phyloP scores from a whole-genome alignment of 2,888 invertebrate genomes.

The Fragum sueziense region DNA sequence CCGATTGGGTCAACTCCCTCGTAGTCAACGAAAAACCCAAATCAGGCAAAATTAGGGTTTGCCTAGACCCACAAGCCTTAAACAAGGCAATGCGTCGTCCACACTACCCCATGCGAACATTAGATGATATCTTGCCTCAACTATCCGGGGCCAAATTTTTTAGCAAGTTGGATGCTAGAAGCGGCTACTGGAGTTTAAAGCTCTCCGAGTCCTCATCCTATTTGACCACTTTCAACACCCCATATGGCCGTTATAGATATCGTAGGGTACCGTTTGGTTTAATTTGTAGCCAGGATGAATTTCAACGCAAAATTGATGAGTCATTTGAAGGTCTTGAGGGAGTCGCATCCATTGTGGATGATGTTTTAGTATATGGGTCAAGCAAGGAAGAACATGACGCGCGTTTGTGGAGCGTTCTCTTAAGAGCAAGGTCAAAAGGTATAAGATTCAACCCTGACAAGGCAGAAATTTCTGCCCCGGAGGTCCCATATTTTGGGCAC shows the following conservation, averaged over 20 bases:
- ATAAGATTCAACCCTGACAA: slow-evolving; percentile 50
- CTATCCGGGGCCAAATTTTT: slow-evolving; percentile 25
- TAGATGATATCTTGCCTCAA: slow-evolving; percentile 38
- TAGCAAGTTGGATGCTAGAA: slow-evolving; percentile 26
- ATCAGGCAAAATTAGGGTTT: slow-evolving; percentile 38
- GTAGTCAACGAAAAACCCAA: slow-evolving; percentile 45
- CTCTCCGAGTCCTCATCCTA: slow-evolving; percentile 43
- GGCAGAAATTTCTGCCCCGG: slow-evolving; percentile 22
- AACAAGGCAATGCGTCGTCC: slow-evolving; percentile 49
- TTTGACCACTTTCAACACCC: slow-evolving; percentile 56
- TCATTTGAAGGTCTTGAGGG: slow-evolving; percentile 43
- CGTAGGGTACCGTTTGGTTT: slow-evolving; percentile 53
- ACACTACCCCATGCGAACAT: slow-evolving; percentile 48
- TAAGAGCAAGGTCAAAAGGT: slow-evolving; percentile 15
- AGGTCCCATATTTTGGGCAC: slow-evolving; percentile 52
- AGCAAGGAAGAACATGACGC: slow-evolving; percentile 40
- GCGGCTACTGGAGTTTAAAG: slow-evolving; percentile 46
- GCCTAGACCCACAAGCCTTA: slow-evolving; percentile 44
- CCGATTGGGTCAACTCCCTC: slow-evolving; percentile 45
- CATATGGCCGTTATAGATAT: slow-evolving; percentile 50
- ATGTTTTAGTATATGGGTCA: slow-evolving; percentile 39
- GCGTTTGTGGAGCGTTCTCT: slow-evolving; percentile 27
- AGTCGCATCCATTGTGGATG: slow-evolving; percentile 37
- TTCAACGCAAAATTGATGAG: slow-evolving; percentile 34
- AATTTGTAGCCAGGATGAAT: slow-evolving; percentile 30